Evolutionary conservation across 2,113 vertebrate species (phyloP), one percentile per base, ranked within the genome.

Genomic region (Porphyrio hochstetteri): DNA sequence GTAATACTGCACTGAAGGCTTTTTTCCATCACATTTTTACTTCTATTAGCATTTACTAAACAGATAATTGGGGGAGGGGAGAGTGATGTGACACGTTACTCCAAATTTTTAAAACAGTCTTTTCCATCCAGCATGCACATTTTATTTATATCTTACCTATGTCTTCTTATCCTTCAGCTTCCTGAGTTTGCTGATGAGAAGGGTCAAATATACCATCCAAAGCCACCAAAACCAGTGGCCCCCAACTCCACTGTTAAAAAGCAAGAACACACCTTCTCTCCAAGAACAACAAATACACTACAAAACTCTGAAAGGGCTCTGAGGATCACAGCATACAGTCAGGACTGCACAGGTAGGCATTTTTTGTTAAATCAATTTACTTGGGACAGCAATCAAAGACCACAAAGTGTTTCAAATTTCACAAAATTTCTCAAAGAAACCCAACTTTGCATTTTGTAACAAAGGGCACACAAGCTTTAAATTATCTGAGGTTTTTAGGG

Each of bases 281-380:
- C 97, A 74, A 98, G 96, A 80, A 98, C 97, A 56, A 95, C 83
- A 74, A 98, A 98, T 90, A 98, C 97, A 82, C 88, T 98, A 84
- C 96, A 50, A 92, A 99, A 98, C 80, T n/a, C 98, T 74, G 97
- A 98, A 91, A 97, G 81, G 63, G 90, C 96, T 14, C 97, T 98
- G 10, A 98, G 98, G 98, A 38, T 98, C 76, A 98, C 97, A 71
- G 97, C 97, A 5, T 98, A 99, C 42, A 96, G 95, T 59, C 90
- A 88, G 79, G 86, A 98, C 64, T 99, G 98, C 83, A 98, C 98
- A 98, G 98, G 98, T 98, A 96, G n/a, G 83, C 36, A 61, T 40
- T 81, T 93, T 76, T 80, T 60, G 25, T 93, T 91, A 68, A 63
- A 72, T 33, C 65, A 46, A 64, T 77, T 65, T 53, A 61, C 31